Conservation (phyloP, 2,797 vertebrate genomes). For the Sebastes elongatus region DNA sequence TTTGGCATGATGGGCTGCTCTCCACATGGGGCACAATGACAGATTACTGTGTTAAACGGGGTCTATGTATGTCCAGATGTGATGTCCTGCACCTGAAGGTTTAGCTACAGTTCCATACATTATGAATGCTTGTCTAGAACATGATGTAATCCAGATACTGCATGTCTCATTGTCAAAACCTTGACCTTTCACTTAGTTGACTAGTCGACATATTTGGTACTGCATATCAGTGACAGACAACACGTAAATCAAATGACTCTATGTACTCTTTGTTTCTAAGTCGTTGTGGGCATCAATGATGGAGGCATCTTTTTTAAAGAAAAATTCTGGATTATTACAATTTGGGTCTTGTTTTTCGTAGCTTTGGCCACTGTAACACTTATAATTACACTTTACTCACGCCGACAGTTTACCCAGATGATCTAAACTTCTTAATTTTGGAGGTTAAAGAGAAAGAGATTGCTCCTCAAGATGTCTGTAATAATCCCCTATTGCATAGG, state of each 20-base stretch:
- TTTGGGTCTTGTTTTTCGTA: not conserved
- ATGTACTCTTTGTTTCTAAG: not conserved
- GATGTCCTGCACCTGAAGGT: constrained; percentile 18
- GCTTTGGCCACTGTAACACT: not conserved
- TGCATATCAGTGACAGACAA: not conserved
- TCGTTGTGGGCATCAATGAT: not conserved
- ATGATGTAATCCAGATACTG: not conserved
- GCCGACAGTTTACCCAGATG: not conserved
- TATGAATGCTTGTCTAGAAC: constrained; percentile 1
- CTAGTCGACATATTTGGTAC: not conserved
- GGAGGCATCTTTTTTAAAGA: not conserved
- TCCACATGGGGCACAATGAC: constrained; percentile 29
- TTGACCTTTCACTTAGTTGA: not conserved
- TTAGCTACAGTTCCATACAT: not conserved
- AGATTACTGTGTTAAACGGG: constrained; percentile 13
- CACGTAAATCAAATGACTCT: not conserved
- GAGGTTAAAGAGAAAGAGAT: not conserved
- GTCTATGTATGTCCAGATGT: constrained; percentile 4
- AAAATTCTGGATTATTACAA: not conserved
- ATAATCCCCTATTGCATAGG: not conserved
- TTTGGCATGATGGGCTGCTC: constrained; percentile 21
- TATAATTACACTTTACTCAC: not conserved
- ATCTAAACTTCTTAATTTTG: not conserved
- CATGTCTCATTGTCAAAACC: not conserved
- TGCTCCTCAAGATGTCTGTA: not conserved